phyloP scores from a whole-genome alignment of 2,888 invertebrate species.

The Conchocele bisecta region DNA sequence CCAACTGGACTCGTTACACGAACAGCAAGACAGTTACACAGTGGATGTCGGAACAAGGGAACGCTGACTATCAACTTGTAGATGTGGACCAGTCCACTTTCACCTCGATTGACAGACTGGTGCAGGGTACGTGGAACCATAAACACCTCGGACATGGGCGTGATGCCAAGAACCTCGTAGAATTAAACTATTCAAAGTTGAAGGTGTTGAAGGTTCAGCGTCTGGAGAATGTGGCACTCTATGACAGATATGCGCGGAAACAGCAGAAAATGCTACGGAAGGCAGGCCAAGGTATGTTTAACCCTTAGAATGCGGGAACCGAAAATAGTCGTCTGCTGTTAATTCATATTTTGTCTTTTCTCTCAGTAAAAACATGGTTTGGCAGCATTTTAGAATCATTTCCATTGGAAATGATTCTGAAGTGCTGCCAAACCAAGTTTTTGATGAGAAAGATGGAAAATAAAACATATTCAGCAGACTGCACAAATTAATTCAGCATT shows the following conservation, averaged over 20 bases:
- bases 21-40: conserved; percentile 43
- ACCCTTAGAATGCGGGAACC: too few species aligned
- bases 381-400: too few species aligned
- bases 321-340: too few species aligned
- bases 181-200: conserved; percentile 38
- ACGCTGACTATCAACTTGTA: conserved; percentile 14
- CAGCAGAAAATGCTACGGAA: conserved; percentile 60
- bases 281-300: conserved; percentile 43
- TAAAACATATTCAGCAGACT: too few species aligned
- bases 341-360: too few species aligned
- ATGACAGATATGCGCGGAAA: conserved; percentile 58
- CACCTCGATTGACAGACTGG: conserved; percentile 50
- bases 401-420: too few species aligned
- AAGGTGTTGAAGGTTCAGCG: conserved; percentile 66
- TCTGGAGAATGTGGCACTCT: conserved; percentile 68
- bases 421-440: too few species aligned
- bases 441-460: too few species aligned
- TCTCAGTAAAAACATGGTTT: too few species aligned
- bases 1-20: conserved; percentile 57
- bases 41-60: conserved; percentile 42
- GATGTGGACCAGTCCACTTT: conserved; percentile 48
- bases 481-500: too few species aligned
- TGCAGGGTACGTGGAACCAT: conserved; percentile 60
- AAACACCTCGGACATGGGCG: conserved; percentile 61
- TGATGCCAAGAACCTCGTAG: conserved; percentile 59